Evolutionary conservation across 2,888 invertebrate species (phyloP).

Genomic region (Leucophenga montana): DNA sequence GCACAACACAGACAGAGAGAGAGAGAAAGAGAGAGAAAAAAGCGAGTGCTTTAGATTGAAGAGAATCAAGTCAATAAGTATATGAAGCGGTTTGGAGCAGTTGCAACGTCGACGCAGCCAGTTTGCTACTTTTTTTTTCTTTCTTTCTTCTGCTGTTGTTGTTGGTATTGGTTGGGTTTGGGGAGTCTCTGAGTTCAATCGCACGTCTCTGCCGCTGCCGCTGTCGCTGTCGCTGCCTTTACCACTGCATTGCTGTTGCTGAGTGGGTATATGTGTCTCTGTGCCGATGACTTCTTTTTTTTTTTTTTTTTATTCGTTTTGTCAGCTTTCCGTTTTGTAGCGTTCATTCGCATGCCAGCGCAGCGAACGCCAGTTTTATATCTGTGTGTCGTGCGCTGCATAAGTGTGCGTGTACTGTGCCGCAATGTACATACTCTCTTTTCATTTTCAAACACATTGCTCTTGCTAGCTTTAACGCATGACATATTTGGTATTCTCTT

Average conservation of each 20-base stretch:
- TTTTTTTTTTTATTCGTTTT: conserved; percentile 36
- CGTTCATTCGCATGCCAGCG: conserved; percentile 57
- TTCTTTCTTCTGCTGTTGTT: too few relatives aligned
- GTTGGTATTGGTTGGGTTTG: background rate
- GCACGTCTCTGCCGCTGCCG: conserved; percentile 22
- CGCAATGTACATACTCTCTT: background rate
- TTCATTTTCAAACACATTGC: conserved; percentile 36
- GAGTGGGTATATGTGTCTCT: conserved; percentile 72
- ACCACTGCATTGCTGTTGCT: conserved; percentile 43
- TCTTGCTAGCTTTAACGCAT: conserved; percentile 45
- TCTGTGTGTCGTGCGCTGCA: conserved; percentile 12
- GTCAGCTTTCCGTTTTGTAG: conserved; percentile 57
- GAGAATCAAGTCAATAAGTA: background rate
- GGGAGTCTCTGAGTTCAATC: conserved; percentile 10
- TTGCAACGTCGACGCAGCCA: conserved; percentile 2
- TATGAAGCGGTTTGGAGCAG: conserved; percentile 5
- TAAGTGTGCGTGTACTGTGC: conserved; percentile 30
- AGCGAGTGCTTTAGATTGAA: too few relatives aligned
- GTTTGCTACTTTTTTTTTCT: background rate
- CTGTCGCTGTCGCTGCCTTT: conserved; percentile 15
- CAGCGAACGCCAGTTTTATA: conserved; percentile 38
- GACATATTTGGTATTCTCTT: background rate
- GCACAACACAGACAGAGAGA: conserved; percentile 11
- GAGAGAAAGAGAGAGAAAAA: conserved; percentile 3
- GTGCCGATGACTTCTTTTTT: conserved; percentile 69